These are phyloP conservation scores for Lepidocyrtinus sp. DNA, from an alignment of 2,888 invertebrate species.

Conservation along the genomic window DNA sequence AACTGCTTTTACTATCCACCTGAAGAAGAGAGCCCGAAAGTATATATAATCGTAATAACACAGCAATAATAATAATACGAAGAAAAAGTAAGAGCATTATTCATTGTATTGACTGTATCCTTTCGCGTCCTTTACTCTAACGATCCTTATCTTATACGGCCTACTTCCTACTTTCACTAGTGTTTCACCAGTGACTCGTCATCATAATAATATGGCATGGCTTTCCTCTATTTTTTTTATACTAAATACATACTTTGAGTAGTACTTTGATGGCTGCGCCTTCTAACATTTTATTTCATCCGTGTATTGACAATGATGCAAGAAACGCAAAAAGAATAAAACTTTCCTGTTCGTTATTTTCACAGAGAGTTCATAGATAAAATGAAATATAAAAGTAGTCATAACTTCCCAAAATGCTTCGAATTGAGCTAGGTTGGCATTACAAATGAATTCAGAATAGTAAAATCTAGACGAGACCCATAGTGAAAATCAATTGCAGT, in stretches of 20 bases:
- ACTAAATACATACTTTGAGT: not conserved
- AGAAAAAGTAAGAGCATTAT: slow-evolving; percentile 35
- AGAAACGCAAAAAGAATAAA: not conserved
- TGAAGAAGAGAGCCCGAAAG: not conserved
- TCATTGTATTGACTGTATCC: slow-evolving; percentile 41
- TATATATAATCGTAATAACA: slow-evolving; percentile 21
- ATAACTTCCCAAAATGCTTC: too few relatives aligned
- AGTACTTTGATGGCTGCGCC: not conserved
- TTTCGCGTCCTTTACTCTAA: not conserved
- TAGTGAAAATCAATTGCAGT: too few relatives aligned
- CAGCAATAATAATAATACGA: slow-evolving; percentile 34
- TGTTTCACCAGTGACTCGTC: not conserved
- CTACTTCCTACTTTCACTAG: slow-evolving; percentile 14
- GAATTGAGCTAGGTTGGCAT: too few relatives aligned
- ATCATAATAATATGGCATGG: not conserved
- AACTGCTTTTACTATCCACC: slow-evolving; percentile 33
- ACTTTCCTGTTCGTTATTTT: not conserved
- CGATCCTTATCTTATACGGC: slow-evolving; percentile 18
- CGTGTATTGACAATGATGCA: not conserved
- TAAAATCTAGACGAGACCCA: too few relatives aligned
- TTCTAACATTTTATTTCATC: not conserved
- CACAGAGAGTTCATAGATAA: not conserved
- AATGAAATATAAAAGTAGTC: not conserved
- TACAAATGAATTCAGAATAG: too few relatives aligned
- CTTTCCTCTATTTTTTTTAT: not conserved